Evolutionary conservation across 2,888 invertebrate species (phyloP).

Genomic region (Hemaris fuciformis): DNA sequence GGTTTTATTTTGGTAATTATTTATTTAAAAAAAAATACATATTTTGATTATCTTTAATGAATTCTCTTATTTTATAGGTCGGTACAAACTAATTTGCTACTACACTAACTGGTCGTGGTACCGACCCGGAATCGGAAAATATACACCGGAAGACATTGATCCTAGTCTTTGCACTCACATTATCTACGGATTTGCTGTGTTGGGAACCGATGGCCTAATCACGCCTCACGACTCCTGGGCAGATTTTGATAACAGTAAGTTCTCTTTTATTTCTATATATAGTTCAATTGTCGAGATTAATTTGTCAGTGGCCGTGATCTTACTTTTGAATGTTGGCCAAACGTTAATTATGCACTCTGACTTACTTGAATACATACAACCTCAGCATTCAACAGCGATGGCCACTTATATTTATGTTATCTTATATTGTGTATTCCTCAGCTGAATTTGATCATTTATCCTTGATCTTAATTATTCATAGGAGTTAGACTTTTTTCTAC

Average conservation of each 20-base stretch:
- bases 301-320: background rate
- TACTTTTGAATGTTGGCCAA: background rate
- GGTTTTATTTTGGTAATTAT: too few species aligned
- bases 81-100: constrained; percentile 92
- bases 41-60: background rate
- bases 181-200: constrained; percentile 95
- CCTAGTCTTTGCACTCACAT: constrained; percentile 94
- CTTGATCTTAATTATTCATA: too few species aligned
- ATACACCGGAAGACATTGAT: constrained; percentile 92
- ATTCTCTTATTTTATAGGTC: constrained; percentile 57
- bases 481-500: too few species aligned
- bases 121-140: constrained; percentile 90
- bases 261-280: background rate
- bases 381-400: too few species aligned
- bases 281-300: background rate
- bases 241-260: constrained; percentile 91
- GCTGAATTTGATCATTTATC: too few species aligned
- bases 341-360: too few species aligned
- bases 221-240: constrained; percentile 95
- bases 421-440: too few species aligned
- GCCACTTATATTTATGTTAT: too few species aligned
- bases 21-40: too few species aligned
- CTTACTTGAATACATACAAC: too few species aligned
- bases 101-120: constrained; percentile 98
- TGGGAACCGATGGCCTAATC: constrained; percentile 89